These are phyloP conservation scores for Spisula subtruncata DNA, from an alignment of 2,888 invertebrate genomes.

Conservation along the genomic window DNA sequence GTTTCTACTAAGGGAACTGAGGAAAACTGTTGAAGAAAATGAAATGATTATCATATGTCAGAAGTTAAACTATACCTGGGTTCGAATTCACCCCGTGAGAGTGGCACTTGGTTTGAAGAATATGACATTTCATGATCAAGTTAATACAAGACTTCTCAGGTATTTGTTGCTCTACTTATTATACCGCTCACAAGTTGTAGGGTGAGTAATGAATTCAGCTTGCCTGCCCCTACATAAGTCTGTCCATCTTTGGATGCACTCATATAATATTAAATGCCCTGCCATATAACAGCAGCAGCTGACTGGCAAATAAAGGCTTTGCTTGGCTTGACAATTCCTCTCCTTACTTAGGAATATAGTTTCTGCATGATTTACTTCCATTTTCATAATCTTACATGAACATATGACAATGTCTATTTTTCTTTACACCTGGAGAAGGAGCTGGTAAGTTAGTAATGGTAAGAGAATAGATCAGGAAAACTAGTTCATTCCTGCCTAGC, in stretches of 20 bases:
- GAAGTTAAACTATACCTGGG: conserved; percentile 17
- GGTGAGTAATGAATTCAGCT: no score
- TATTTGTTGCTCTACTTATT: not conserved
- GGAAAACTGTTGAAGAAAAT: conserved; percentile 51
- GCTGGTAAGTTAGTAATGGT: not conserved
- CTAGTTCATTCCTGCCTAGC: not conserved
- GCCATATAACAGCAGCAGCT: no score
- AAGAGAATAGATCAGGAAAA: not conserved
- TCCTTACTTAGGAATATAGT: no score
- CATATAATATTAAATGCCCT: no score
- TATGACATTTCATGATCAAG: conserved; percentile 30
- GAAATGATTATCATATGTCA: conserved; percentile 67
- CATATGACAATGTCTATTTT: not conserved
- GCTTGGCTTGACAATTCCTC: no score
- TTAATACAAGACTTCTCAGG: conserved; percentile 57
- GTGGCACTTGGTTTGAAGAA: conserved; percentile 46
- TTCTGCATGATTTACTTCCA: no score
- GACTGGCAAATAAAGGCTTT: no score
- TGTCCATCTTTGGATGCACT: no score
- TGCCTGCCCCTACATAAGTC: no score
- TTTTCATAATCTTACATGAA: no score
- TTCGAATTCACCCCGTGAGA: not conserved
- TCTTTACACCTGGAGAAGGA: not conserved
- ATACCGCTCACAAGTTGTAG: no score
- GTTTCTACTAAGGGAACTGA: conserved; percentile 55